phyloP scores from a whole-genome alignment of 2,113 vertebrate genomes.

The Sorex araneus region DNA sequence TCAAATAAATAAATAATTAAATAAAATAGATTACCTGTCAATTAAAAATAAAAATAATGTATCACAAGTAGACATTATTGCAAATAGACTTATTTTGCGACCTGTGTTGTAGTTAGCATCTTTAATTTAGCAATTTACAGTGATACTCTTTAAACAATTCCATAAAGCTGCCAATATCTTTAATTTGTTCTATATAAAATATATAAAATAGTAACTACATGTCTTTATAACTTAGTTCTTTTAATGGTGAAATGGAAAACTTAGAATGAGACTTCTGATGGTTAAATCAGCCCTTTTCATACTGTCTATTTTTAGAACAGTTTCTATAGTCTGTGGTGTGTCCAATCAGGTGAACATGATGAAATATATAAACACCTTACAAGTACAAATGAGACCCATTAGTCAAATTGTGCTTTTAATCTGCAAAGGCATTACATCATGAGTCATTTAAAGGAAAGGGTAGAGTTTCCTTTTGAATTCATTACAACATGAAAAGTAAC shows the following conservation, averaged over 20 bases:
- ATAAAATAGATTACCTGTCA: not conserved
- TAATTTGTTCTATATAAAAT: not conserved
- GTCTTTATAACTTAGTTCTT: slow-evolving; percentile 27
- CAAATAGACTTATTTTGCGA: not conserved
- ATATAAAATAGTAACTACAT: not conserved
- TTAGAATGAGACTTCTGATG: slow-evolving; percentile 75
- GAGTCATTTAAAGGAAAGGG: slow-evolving; percentile 90
- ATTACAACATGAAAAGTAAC: slow-evolving; percentile 87
- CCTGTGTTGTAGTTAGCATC: not conserved
- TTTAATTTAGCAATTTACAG: not conserved
- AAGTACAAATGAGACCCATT: slow-evolving; percentile 74
- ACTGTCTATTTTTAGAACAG: slow-evolving; percentile 81
- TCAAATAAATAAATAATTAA: no score
- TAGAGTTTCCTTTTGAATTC: slow-evolving; percentile 89
- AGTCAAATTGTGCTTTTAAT: slow-evolving; percentile 85
- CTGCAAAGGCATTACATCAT: slow-evolving; percentile 87
- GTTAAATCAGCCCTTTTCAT: slow-evolving; percentile 72
- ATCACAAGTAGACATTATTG: not conserved
- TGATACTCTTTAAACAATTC: slow-evolving; percentile 12
- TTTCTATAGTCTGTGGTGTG: slow-evolving; percentile 67
- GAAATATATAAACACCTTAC: slow-evolving; percentile 78
- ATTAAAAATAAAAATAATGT: slow-evolving; percentile 39
- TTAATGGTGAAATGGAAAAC: slow-evolving; percentile 20
- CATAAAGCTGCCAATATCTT: not conserved
- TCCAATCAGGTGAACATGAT: slow-evolving; percentile 78